These are phyloP conservation scores for Drymonia ruficornis DNA, from an alignment of 2,888 invertebrate species.

Conservation along the genomic window DNA sequence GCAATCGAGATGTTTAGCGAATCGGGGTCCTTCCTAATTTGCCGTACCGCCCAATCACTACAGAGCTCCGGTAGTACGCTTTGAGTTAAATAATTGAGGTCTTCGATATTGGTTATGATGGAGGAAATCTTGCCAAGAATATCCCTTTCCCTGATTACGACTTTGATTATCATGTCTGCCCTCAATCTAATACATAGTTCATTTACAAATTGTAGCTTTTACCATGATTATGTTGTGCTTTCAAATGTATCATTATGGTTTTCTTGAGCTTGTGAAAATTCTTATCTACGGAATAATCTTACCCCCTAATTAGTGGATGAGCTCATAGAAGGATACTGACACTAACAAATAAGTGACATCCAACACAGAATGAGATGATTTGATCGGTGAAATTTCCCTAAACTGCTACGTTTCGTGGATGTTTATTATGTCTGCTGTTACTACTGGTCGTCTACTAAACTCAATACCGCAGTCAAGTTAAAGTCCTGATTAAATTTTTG, in stretches of 20 bases:
- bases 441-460: no score
- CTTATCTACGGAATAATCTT: conserved; percentile 39
- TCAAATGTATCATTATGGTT: conserved; percentile 38
- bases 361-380: background rate
- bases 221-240: conserved; percentile 37
- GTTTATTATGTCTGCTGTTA: no score
- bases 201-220: conserved; percentile 36
- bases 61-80: conserved; percentile 27
- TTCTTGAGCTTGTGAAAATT: conserved; percentile 37
- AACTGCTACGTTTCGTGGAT: no score
- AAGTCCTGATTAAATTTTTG: no score
- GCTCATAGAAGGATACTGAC: conserved; percentile 9
- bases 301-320: conserved; percentile 23
- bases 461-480: no score
- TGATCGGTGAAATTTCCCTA: background rate
- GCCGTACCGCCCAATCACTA: conserved; percentile 30
- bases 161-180: conserved; percentile 50
- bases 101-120: conserved; percentile 34
- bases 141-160: conserved; percentile 52
- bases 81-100: conserved; percentile 19
- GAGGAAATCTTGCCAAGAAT: conserved; percentile 50
- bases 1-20: conserved; percentile 17
- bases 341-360: background rate
- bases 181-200: conserved; percentile 41
- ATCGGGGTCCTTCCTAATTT: conserved; percentile 35